Evolutionary conservation across 2,888 invertebrate genomes (phyloP).

Genomic region (Lycia hirtaria): DNA sequence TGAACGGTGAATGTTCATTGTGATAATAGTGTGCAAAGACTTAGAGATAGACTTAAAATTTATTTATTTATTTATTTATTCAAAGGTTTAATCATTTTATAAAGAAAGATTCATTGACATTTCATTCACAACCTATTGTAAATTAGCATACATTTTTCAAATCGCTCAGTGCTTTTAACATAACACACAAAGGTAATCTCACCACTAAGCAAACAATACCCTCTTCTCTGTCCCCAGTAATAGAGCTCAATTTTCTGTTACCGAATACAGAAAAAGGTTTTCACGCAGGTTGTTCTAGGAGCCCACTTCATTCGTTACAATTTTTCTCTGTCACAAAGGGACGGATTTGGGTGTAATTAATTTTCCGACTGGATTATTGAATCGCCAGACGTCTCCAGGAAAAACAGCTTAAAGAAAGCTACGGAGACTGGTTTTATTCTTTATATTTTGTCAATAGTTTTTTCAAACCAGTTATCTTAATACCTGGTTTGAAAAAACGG

Average conservation of each 20-base stretch:
- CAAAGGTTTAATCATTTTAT: no score
- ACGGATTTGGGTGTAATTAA: conserved; percentile 77
- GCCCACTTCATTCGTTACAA: conserved; percentile 77
- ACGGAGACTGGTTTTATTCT: neutral
- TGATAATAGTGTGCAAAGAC: no score
- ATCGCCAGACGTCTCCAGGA: conserved; percentile 45
- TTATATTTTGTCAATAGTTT: neutral
- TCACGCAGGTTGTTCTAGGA: conserved; percentile 66
- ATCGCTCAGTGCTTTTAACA: conserved; percentile 39
- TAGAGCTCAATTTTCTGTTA: conserved; percentile 40
- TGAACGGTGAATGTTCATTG: no score
- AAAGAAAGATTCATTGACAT: no score
- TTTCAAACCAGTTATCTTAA: neutral
- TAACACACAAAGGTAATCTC: conserved; percentile 39
- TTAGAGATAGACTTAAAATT: no score
- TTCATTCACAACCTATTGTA: no score
- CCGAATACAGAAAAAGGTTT: conserved; percentile 49
- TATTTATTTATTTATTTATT: no score
- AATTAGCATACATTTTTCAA: no score
- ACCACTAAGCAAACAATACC: conserved; percentile 27
- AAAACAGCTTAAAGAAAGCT: conserved; percentile 24
- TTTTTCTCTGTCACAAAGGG: conserved; percentile 82
- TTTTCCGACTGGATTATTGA: conserved; percentile 73
- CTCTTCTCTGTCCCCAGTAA: conserved; percentile 34
- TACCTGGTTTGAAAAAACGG: no score